Conservation (phyloP, 2,797 vertebrate species). For the Liasis olivaceus region DNA sequence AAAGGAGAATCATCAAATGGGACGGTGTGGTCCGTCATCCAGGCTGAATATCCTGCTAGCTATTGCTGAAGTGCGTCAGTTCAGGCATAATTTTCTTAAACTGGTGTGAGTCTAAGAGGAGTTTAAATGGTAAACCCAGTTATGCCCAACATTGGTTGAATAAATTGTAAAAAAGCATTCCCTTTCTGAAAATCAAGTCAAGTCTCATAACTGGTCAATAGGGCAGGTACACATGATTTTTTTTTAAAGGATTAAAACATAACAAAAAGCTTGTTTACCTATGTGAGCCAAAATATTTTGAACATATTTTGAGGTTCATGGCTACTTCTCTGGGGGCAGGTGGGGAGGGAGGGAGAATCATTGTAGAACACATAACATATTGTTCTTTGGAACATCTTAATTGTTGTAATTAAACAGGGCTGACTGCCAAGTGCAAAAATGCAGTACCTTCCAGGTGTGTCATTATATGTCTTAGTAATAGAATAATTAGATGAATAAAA, state of each 20-base stretch:
- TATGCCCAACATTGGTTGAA: not conserved
- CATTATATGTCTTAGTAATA: not conserved
- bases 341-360: not conserved
- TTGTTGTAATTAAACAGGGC: not conserved
- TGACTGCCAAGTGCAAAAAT: not conserved
- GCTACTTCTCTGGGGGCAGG: not conserved
- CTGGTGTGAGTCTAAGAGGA: too few relatives aligned
- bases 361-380: not conserved
- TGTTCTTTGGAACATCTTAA: not conserved
- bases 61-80: not conserved
- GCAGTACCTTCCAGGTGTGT: not conserved
- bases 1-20: not conserved
- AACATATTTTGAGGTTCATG: not conserved
- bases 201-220: not conserved
- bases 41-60: not conserved
- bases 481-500: not conserved
- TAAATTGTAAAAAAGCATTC: not conserved
- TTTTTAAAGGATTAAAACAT: not conserved
- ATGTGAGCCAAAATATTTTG: not conserved
- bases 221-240: not conserved
- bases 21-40: not conserved
- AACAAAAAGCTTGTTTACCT: constrained; percentile 8
- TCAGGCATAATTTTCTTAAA: not conserved
- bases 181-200: not conserved
- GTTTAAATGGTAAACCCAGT: too few relatives aligned